These are phyloP conservation scores for Nansenia antarctica DNA, from an alignment of 2,113 vertebrate species.

Conservation along the genomic window DNA sequence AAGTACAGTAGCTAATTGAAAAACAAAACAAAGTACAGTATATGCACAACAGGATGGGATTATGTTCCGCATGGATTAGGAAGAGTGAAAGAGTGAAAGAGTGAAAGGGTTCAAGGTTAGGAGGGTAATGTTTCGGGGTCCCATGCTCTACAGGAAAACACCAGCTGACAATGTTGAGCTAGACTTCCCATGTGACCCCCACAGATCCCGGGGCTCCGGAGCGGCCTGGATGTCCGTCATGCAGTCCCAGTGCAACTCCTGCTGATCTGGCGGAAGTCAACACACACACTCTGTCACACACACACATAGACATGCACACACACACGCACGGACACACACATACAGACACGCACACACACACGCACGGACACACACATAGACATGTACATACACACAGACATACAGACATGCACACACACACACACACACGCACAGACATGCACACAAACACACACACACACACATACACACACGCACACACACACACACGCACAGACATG, in stretches of 20 bases:
- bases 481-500: conserved; percentile 1
- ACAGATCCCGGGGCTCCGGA: background rate
- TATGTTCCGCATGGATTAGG: no score
- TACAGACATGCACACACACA: conserved; percentile 12
- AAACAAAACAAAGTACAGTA: no score
- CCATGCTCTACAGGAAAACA: background rate
- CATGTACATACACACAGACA: no score
- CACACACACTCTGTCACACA: no score
- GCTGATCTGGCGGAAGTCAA: conserved; percentile 2
- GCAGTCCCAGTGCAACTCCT: background rate
- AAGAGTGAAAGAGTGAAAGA: background rate
- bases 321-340: conserved; percentile 8
- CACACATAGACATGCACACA: conserved; percentile 10
- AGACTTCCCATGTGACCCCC: no score
- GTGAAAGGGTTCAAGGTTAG: background rate
- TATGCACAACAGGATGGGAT: no score
- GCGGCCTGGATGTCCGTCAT: background rate
- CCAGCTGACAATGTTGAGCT: background rate
- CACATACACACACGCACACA: no score
- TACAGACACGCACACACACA: background rate
- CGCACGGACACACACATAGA: no score
- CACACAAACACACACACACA: background rate
- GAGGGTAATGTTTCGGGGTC: background rate
- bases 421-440: conserved; percentile 3
- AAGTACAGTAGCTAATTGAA: no score